Percentiles rank a stretch among this genome's conserved stretches.
Conservation (phyloP, 1,140 invertebrate species). For the Trachelipus rathkii region DNA sequence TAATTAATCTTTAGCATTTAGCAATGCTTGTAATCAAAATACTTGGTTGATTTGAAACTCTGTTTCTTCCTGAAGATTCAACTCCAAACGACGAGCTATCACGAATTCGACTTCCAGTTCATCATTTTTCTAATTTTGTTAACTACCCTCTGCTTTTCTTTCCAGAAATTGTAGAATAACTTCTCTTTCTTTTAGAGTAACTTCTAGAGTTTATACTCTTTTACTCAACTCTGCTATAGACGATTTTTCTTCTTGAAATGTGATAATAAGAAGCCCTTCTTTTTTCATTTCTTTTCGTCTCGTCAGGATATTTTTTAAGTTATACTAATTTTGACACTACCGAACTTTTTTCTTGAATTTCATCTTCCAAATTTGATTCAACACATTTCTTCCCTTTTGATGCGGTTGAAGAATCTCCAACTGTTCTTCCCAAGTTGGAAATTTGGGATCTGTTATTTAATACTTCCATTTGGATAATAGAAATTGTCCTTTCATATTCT, state of each 20-base stretch:
- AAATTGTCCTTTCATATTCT: constrained; percentile 21
- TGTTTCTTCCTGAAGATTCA: constrained; percentile 34
- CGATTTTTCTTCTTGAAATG: constrained; percentile 19
- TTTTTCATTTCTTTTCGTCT: neutral
- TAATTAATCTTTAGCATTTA: constrained; percentile 40
- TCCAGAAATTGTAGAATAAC: constrained; percentile 40
- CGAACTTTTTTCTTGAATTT: constrained; percentile 17
- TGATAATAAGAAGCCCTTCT: neutral
- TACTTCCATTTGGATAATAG: neutral
- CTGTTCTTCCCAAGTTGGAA: constrained; percentile 1
- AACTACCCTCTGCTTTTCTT: constrained; percentile 30
- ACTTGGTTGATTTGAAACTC: constrained; percentile 37
- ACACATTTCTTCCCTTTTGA: constrained; percentile 25
- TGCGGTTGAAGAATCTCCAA: constrained; percentile 3
- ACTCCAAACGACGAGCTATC: constrained; percentile 24
- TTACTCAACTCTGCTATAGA: constrained; percentile 15
- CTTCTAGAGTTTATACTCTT: constrained; percentile 22
- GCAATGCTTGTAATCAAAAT: constrained; percentile 28
- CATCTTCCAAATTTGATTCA: constrained; percentile 21
- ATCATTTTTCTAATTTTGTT: constrained; percentile 16
- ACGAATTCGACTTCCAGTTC: constrained; percentile 30
- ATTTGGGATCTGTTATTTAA: neutral
- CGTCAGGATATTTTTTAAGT: constrained; percentile 21
- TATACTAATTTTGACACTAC: constrained; percentile 22
- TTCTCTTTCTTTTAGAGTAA: constrained; percentile 33